These are phyloP conservation scores for Carcharodon carcharias DNA, from an alignment of 2,797 vertebrate species.

Conservation along the genomic window DNA sequence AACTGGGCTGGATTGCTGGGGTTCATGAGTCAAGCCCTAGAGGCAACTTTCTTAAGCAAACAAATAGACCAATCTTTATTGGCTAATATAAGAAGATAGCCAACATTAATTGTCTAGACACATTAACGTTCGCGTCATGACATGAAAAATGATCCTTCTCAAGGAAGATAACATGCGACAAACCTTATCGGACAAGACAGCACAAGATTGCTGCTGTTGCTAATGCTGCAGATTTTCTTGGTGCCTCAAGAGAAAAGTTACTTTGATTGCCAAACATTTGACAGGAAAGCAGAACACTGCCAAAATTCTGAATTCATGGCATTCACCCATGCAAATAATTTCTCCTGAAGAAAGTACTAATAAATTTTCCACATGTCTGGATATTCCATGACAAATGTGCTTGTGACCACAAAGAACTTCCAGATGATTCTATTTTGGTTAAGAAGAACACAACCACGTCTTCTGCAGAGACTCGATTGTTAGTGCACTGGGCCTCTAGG, in stretches of 20 bases:
- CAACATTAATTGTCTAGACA: not conserved
- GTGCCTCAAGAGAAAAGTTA: not conserved
- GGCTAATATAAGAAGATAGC: not conserved
- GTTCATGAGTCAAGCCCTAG: not conserved
- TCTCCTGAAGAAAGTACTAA: slow-evolving; percentile 11
- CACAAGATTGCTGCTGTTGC: not conserved
- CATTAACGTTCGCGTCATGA: not conserved
- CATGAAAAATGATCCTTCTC: not conserved
- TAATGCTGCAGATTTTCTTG: not conserved
- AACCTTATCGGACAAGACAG: not conserved
- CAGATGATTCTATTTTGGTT: not conserved
- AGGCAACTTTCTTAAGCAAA: not conserved
- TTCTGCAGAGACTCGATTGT: not conserved
- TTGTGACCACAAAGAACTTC: slow-evolving; percentile 3
- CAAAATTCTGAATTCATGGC: slow-evolving; percentile 29
- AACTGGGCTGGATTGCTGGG: not conserved
- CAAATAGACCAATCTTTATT: not conserved
- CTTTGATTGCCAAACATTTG: slow-evolving; percentile 23
- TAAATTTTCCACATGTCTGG: not conserved
- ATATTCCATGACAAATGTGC: not conserved
- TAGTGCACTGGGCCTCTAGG: not conserved
- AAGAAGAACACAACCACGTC: not conserved
- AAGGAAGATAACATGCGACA: not conserved
- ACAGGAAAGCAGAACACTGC: not conserved
- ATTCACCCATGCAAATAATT: slow-evolving; percentile 9